Base-by-base conservation (phyloP, 1,140 invertebrate species). In the Microplitis mediator region DNA sequence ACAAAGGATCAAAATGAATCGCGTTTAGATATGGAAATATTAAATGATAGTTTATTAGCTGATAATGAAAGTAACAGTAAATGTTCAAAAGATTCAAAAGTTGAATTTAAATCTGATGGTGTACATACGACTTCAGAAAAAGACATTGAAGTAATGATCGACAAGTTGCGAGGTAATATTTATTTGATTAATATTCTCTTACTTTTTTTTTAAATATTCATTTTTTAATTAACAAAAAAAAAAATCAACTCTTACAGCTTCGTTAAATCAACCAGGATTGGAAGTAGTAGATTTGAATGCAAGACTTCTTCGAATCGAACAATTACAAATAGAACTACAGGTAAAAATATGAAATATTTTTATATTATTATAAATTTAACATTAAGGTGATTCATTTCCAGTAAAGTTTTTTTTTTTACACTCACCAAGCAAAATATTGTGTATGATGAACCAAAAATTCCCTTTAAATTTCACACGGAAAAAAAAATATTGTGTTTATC, bases 271-370 rank as follows among this genome's bases (percentile, higher is more conserved):
- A 75, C 85, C 86, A 31, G 86, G 84, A 23, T 72, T 88, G 32
- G 84, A 84, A 72, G 83, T 85, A 23, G 78, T 84, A 8, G 83
- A 84, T 65, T 72, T 85, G 61, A 85, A 89, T 79, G 87, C 88
- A 31, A 87, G 88, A 75, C 71, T 88, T 65, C 79, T 90, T 54
- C 83, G 86, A 34, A 85, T 88, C 56, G 84, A 91, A 78, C 88
- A 91, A 78, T 82, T 91, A 31, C 88, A 90, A 75, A 91, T 91
- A 35, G 90, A 91, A 78, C 87, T 90, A 78, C 88, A 91, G 86
- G 90, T 90, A 84, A 76, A 69, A 74, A 63, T 73, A 52, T 56
- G 74, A 1, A 67, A 64, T 58, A 36, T 45, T 32, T 66, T 52
- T 45, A 8, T 69, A 52, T 58, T 16, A 3, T 13, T 45, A 6